Evolutionary conservation across 2,888 invertebrate species (phyloP).

Genomic region (Pediacus dermestoides): DNA sequence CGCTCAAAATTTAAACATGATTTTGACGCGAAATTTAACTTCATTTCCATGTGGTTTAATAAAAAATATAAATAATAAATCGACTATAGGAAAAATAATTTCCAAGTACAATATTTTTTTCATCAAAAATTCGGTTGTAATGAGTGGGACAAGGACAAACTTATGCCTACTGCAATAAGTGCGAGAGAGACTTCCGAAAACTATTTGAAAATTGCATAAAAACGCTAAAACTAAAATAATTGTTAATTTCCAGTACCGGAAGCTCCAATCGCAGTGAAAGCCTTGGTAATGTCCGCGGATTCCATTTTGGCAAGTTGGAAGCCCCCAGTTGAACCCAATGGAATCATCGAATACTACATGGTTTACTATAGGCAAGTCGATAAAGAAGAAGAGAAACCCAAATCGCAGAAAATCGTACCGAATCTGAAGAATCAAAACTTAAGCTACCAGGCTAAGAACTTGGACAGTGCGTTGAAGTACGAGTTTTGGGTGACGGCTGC

Average conservation of each 20-base stretch:
- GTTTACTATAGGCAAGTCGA: slow-evolving; percentile 71
- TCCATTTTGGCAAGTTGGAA: slow-evolving; percentile 93
- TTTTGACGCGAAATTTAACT: too few species aligned
- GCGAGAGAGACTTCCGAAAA: too few species aligned
- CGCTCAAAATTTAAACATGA: too few species aligned
- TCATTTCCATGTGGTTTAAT: too few species aligned
- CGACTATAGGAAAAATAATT: too few species aligned
- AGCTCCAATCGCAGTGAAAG: slow-evolving; percentile 89
- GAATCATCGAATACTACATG: slow-evolving; percentile 88
- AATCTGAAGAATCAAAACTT: slow-evolving; percentile 63
- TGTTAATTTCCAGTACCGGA: slow-evolving; percentile 73
- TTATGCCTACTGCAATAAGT: too few species aligned
- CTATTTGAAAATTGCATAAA: too few species aligned
- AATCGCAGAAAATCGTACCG: slow-evolving; percentile 74
- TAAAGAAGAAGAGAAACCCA: slow-evolving; percentile 54
- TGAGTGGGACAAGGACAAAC: too few species aligned
- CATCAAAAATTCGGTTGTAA: too few species aligned
- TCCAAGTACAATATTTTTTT: too few species aligned
- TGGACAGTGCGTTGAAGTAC: slow-evolving; percentile 78
- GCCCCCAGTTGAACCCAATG: slow-evolving; percentile 88
- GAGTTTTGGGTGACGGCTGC: slow-evolving; percentile 95
- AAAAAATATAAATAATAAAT: slow-evolving; percentile 2
- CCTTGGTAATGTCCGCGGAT: slow-evolving; percentile 85
- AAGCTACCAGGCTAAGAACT: slow-evolving; percentile 80
- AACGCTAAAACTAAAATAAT: slow-evolving; percentile 15